These are phyloP conservation scores for Dicrurus megarhynchus DNA, from an alignment of 2,113 vertebrate species.

Conservation along the genomic window DNA sequence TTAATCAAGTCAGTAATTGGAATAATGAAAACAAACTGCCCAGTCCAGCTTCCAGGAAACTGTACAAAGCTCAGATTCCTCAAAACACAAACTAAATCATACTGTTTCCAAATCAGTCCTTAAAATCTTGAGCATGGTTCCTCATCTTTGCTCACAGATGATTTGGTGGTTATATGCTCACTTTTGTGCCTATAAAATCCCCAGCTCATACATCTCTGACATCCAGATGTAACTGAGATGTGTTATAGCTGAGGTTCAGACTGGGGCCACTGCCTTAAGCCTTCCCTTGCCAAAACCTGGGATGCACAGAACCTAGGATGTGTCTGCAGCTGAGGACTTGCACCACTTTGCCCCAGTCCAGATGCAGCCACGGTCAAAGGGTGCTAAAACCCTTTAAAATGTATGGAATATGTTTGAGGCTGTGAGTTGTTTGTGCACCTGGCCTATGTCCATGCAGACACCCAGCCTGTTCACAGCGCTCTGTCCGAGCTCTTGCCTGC, in stretches of 20 bases:
- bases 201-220: neutral
- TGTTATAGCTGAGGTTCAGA: neutral
- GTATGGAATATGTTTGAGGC: neutral
- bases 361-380: neutral
- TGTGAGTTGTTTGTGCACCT: neutral
- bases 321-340: neutral
- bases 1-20: neutral
- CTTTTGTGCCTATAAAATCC: neutral
- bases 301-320: neutral
- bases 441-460: neutral
- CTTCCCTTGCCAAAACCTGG: neutral
- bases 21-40: neutral
- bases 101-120: neutral
- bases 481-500: neutral
- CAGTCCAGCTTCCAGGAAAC: neutral
- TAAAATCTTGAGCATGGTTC: neutral
- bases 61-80: neutral
- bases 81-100: neutral
- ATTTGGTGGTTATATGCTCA: neutral
- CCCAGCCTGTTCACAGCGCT: neutral
- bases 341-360: neutral
- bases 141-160: neutral
- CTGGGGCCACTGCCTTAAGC: neutral
- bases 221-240: neutral
- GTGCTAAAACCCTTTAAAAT: neutral